Evolutionary conservation across 1,140 invertebrate genomes (phyloP).

Genomic region (Andrena cerasifolii): DNA sequence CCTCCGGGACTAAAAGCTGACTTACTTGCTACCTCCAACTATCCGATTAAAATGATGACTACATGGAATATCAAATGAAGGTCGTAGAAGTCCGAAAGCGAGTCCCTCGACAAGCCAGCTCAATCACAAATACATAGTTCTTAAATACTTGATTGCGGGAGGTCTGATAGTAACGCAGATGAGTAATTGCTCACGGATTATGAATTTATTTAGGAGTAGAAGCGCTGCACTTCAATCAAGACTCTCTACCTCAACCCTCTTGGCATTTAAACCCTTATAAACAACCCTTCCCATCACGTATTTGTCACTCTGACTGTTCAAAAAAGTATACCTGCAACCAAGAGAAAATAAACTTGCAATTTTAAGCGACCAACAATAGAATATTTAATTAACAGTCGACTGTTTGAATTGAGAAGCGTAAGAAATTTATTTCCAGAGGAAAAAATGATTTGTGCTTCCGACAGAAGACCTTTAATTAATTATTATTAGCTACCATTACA

Average conservation of each 20-base stretch:
- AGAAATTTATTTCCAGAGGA: too few species aligned
- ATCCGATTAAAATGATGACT: constrained; percentile 11
- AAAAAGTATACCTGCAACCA: too few species aligned
- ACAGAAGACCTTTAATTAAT: too few species aligned
- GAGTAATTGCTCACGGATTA: constrained; percentile 19
- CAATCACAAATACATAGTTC: constrained; percentile 17
- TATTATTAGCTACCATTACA: too few species aligned
- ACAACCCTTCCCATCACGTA: background rate
- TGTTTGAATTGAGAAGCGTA: too few species aligned
- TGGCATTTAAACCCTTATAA: background rate
- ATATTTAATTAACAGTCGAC: too few species aligned
- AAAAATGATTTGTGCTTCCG: too few species aligned
- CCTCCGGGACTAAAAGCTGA: background rate
- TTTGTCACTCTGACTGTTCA: background rate
- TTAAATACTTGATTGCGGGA: constrained; percentile 19
- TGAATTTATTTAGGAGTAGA: constrained; percentile 10
- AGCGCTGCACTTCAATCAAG: background rate
- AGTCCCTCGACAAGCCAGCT: constrained; percentile 10
- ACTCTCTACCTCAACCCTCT: too few species aligned
- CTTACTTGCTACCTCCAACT: constrained; percentile 20
- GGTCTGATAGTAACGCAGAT: background rate
- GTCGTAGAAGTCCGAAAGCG: constrained; percentile 21
- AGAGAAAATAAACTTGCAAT: too few species aligned
- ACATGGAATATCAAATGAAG: constrained; percentile 34
- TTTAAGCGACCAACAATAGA: too few species aligned